Evolutionary conservation across 1,140 invertebrate species (phyloP).

Genomic region (Sminthurides bifidus): DNA sequence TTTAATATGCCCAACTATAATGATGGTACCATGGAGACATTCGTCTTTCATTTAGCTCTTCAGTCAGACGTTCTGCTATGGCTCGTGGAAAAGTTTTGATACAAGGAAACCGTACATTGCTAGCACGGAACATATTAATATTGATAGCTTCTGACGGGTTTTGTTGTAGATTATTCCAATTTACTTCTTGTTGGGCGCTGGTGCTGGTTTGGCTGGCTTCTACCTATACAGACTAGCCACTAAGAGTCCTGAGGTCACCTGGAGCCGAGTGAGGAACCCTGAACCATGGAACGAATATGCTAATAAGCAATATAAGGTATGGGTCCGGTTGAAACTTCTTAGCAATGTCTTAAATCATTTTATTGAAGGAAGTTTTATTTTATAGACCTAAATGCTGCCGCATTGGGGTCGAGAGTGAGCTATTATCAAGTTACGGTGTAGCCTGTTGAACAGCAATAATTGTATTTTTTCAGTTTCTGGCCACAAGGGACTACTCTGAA

Average conservation of each 20-base stretch:
- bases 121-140: background rate
- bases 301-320: constrained; percentile 69
- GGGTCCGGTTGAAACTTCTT: background rate
- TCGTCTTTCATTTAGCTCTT: too few relatives aligned
- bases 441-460: background rate
- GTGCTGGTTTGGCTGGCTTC: constrained; percentile 43
- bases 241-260: constrained; percentile 63
- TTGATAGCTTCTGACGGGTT: too few relatives aligned
- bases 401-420: background rate
- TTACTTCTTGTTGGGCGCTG: constrained; percentile 53
- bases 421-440: background rate
- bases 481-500: constrained; percentile 12
- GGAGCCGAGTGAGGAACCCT: constrained; percentile 54
- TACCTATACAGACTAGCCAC: constrained; percentile 57
- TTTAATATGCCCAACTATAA: too few relatives aligned
- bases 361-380: background rate
- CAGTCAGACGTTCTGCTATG: background rate
- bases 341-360: background rate
- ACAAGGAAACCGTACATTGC: background rate
- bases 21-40: too few relatives aligned
- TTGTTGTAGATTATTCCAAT: constrained; percentile 64
- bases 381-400: background rate
- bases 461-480: constrained; percentile 11
- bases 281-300: constrained; percentile 68
- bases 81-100: background rate